Evolutionary conservation across 2,797 vertebrate genomes (phyloP).

Genomic region (Pangasius mekongensis): DNA sequence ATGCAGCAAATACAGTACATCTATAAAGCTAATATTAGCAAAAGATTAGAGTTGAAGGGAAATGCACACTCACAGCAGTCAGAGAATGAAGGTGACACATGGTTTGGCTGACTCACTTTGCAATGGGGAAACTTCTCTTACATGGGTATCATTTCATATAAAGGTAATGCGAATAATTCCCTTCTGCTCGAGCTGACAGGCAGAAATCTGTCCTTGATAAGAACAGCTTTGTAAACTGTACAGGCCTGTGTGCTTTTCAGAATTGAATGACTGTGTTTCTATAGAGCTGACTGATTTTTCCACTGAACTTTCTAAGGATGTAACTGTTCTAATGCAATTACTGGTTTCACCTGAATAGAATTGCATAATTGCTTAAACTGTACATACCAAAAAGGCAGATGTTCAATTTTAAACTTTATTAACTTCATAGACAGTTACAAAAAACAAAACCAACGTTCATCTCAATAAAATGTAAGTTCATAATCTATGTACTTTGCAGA

Average conservation of each 20-base stretch:
- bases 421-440: background rate
- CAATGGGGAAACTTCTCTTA: slow-evolving; percentile 14
- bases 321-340: background rate
- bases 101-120: slow-evolving; percentile 6
- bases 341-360: background rate
- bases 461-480: background rate
- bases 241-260: slow-evolving; percentile 28
- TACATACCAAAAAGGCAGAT: background rate
- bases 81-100: background rate
- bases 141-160: background rate
- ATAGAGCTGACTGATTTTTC: slow-evolving; percentile 17
- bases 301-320: background rate
- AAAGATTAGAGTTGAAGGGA: background rate
- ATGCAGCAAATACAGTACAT: background rate
- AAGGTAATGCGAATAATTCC: slow-evolving; percentile 14
- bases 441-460: background rate
- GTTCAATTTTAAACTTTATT: background rate
- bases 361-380: background rate
- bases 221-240: background rate
- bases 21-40: slow-evolving; percentile 14
- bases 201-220: slow-evolving; percentile 8
- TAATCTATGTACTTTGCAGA: background rate
- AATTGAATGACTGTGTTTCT: slow-evolving; percentile 42
- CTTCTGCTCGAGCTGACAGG: slow-evolving; percentile 13
- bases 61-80: background rate